Percentiles rank a stretch among this genome's conserved stretches.
Conservation (phyloP, 2,113 vertebrate species). For the Tor tambroides region DNA sequence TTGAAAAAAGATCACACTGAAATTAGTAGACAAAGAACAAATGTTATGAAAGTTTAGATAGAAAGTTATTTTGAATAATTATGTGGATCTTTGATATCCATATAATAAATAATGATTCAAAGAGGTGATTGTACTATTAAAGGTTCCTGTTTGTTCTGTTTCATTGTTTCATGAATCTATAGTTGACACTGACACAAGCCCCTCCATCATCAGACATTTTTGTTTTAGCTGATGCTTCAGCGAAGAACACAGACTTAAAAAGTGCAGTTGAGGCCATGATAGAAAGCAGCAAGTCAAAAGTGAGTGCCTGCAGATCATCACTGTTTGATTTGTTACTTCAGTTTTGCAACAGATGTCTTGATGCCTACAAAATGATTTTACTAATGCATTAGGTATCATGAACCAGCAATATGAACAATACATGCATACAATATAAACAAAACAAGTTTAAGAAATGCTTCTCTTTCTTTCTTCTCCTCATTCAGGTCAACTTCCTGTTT, state of each 20-base stretch:
- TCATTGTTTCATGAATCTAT: too few relatives aligned
- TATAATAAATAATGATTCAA: neutral
- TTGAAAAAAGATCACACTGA: neutral
- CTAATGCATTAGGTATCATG: too few relatives aligned
- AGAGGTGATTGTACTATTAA: neutral
- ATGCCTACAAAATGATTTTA: too few relatives aligned
- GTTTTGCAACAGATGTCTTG: constrained; percentile 23
- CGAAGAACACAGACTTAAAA: too few relatives aligned
- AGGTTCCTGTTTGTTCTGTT: neutral
- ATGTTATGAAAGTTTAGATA: neutral
- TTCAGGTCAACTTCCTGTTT: constrained; percentile 71
- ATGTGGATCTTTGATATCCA: neutral
- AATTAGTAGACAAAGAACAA: neutral
- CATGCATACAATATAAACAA: too few relatives aligned
- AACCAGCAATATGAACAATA: neutral
- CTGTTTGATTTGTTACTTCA: neutral
- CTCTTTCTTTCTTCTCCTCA: neutral
- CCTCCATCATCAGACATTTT: too few relatives aligned
- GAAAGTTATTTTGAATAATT: neutral
- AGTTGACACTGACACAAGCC: too few relatives aligned
- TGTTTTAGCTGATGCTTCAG: too few relatives aligned
- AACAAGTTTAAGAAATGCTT: too few relatives aligned
- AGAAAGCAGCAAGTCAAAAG: too few relatives aligned
- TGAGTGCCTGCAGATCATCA: too few relatives aligned
- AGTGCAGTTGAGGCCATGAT: too few relatives aligned